Evolutionary conservation across 2,888 invertebrate genomes (phyloP), one percentile per base, ranked within the genome.

Genomic region (Chloroclystis v-ata): DNA sequence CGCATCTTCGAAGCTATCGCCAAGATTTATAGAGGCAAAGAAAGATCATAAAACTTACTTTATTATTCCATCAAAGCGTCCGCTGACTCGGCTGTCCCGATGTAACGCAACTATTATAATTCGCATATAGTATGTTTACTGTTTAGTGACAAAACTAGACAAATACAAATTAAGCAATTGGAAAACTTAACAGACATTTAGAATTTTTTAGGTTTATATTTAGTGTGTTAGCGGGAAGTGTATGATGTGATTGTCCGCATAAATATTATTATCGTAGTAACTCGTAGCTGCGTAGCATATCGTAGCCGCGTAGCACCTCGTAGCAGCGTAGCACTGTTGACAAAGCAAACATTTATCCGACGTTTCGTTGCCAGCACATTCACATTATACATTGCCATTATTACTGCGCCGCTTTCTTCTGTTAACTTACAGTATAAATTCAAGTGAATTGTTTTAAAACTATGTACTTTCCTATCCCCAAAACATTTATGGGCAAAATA

Each of bases 61-160:
- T 79, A 78, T 77, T 78, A 74, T 77, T 78, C 75, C 72, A 77
- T 78, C 74, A 75, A 78, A 70, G 62, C 56, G 63, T 62, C 62
- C 63, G 68, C 69, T 67, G 65, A 67, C 61, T 66, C 63, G 52
- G 56, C 63, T 56, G 60, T 59, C 63, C 56, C 45, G 56, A 54
- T 69, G 67, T 67, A 57, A 65, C 67, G 65, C 59, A 63, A 63
- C 59, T 50, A 60, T 57, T 56, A 61, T 53, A 54, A 55, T 56
- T 63, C 52, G 53, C 57, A 58, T 60, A 56, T 53, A 56, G 39
- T 47, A 43, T 52, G 49, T 50, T 56, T 54, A 56, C 54, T 16
- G 16, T 14, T 13, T 6, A 16, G 20, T 6, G n/a, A 10, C 10
- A 20, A n/a, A 33, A 30, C 8, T 30, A 30, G 9, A 30, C 30